Evolutionary conservation across 2,113 vertebrate genomes (phyloP).

Genomic region (Pseudopipra pipra): DNA sequence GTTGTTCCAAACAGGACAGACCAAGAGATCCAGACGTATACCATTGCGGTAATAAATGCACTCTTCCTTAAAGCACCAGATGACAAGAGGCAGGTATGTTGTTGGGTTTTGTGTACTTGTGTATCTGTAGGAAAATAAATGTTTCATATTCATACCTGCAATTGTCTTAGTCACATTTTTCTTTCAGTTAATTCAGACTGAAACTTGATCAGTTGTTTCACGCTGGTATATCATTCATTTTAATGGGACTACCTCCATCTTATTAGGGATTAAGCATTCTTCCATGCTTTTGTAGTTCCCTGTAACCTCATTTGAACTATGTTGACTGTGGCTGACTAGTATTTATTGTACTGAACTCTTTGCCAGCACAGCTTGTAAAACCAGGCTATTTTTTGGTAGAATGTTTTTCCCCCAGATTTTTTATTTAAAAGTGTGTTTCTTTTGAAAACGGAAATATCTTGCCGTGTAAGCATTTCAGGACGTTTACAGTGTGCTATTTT

Average conservation of each 20-base stretch:
- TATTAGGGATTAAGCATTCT: not conserved
- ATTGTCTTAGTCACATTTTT: not conserved
- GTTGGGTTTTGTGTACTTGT: not conserved
- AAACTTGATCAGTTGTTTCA: not conserved
- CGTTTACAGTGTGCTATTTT: not conserved
- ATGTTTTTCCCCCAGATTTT: not conserved
- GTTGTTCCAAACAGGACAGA: conserved; percentile 81
- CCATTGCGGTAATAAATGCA: conserved; percentile 96
- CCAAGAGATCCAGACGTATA: conserved; percentile 98
- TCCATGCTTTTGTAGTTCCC: not conserved
- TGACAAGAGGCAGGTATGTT: conserved; percentile 93
- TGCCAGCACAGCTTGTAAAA: conserved; percentile 40
- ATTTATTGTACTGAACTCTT: conserved; percentile 24
- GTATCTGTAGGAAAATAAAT: not conserved
- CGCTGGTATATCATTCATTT: not conserved
- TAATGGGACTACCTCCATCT: not conserved
- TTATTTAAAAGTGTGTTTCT: not conserved
- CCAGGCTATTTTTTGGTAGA: not conserved
- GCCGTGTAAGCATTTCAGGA: not conserved
- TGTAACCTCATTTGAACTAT: conserved; percentile 39
- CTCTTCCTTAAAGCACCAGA: conserved; percentile 97
- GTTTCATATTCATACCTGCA: not conserved
- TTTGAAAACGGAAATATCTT: conserved; percentile 9
- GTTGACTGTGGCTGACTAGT: conserved; percentile 23
- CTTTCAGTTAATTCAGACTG: not conserved